Percentiles rank a stretch among this genome's conserved stretches.
phyloP scores from a whole-genome alignment of 1,140 invertebrate species.

The Phocides pigmalion region DNA sequence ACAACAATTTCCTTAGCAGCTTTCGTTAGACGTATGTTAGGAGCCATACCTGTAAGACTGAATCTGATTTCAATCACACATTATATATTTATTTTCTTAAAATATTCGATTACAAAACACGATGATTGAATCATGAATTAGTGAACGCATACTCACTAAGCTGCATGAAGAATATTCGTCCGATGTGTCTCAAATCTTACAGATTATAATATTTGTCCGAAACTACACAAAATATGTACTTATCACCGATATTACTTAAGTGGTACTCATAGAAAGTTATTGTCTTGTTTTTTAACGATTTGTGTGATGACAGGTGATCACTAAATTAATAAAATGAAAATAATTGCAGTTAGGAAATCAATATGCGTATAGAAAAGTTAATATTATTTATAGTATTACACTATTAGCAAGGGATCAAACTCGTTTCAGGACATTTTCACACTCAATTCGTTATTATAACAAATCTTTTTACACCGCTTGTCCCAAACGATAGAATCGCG shows the following conservation, averaged over 20 bases:
- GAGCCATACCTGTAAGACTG: not conserved
- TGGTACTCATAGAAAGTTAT: constrained; percentile 31
- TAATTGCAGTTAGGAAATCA: not conserved
- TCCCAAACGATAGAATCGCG: no score
- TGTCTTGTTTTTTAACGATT: constrained; percentile 32
- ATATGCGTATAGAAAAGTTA: no score
- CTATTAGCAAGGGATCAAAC: no score
- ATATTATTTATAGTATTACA: no score
- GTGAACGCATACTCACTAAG: not conserved
- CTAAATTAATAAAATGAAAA: not conserved
- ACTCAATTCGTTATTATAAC: no score
- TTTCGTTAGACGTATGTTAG: not conserved
- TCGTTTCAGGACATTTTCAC: no score
- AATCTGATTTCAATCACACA: not conserved
- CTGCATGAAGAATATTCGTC: not conserved
- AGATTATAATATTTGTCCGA: constrained; percentile 29
- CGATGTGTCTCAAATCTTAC: constrained; percentile 19
- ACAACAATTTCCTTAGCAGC: not conserved
- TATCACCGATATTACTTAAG: constrained; percentile 27
- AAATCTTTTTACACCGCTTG: no score
- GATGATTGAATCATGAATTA: no score
- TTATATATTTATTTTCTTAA: no score
- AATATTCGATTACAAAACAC: no score
- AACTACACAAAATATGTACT: constrained; percentile 23
- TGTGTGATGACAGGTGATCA: no score